Evolutionary conservation across 2,888 invertebrate genomes (phyloP), one percentile per base, ranked within the genome.

Genomic region (Diachrysia chrysitis): DNA sequence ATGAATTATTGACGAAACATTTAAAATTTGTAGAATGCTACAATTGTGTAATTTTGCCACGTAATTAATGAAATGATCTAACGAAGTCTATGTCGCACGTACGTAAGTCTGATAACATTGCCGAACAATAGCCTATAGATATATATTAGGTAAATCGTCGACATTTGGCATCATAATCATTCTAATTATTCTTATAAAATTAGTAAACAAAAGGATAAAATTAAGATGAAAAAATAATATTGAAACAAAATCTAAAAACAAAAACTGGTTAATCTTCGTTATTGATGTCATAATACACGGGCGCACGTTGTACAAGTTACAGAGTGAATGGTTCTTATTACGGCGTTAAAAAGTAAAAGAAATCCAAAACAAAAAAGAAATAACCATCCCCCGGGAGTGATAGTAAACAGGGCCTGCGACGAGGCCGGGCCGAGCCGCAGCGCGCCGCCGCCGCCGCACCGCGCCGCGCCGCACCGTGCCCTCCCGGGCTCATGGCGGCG

Each of bases 391-490:
- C 79, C 78, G 84, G 86, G 88, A 89, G 86, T 87, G 89, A 90
- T 91, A 89, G 89, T 89, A 89, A 90, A 91, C 88, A 90, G 87
- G 84, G 86, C 85, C 86, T 87, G 86, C 85, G 88, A 84, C 86
- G 88, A 86, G 85, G 79, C 85, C 68, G 77, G 83, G 80, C 61
- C 71, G 78, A 72, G 79, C 80, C 79, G 79, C 76, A 78, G 82
- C 84, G 83, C 77, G 71, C 78, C 76, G 69, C 66, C 70, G 77
- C 81, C 76, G 70, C 78, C 76, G 70, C 69, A 69, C 77, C 81
- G 73, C 68, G 69, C 73, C 73, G 81, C 82, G 74, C 81, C 85
- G 79, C 76, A 78, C 81, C 83, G 83, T 77, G 71, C 78, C 76
- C 69, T 66, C 70, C 77, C 81, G 76, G 70, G 78, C 76, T 69